Evolutionary conservation across 2,888 invertebrate species (phyloP).

Genomic region (Andrena praecox): DNA sequence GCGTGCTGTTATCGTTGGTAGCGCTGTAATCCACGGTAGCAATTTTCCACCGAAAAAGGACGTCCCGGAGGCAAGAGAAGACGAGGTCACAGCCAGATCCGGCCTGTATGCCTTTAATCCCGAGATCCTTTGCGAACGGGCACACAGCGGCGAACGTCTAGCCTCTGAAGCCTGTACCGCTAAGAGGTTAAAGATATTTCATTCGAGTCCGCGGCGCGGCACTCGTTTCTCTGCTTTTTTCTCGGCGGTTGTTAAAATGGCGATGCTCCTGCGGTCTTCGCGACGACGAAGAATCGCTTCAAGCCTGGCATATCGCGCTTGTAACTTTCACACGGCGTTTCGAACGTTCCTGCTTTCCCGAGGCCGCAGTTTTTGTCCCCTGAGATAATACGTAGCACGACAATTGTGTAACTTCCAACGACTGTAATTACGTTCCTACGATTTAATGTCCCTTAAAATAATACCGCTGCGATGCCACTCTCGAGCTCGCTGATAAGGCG

Average conservation of each 20-base stretch:
- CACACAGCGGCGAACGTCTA: slow-evolving; percentile 40
- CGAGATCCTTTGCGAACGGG: slow-evolving; percentile 46
- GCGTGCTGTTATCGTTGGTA: slow-evolving; percentile 38
- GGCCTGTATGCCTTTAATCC: slow-evolving; percentile 61
- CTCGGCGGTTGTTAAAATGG: slow-evolving; percentile 14
- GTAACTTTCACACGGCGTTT: neutral
- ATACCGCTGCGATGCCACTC: too few relatives aligned
- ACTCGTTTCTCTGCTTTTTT: slow-evolving; percentile 33
- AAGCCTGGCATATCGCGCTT: too few relatives aligned
- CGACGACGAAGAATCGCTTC: neutral
- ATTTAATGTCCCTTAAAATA: too few relatives aligned
- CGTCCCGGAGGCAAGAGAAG: slow-evolving; percentile 30
- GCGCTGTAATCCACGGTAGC: slow-evolving; percentile 50
- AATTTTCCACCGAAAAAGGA: slow-evolving; percentile 44
- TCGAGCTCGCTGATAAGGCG: too few relatives aligned
- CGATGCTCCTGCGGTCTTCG: slow-evolving; percentile 11
- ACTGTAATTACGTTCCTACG: too few relatives aligned
- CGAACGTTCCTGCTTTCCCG: neutral
- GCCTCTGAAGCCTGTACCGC: slow-evolving; percentile 17
- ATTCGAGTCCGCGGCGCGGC: slow-evolving; percentile 5
- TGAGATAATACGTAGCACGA: neutral
- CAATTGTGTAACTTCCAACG: neutral
- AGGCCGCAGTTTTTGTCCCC: too few relatives aligned
- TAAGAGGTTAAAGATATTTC: slow-evolving; percentile 53
- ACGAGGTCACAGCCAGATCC: slow-evolving; percentile 48